These are phyloP conservation scores for Montifringilla adamsi DNA, from an alignment of 2,113 vertebrate genomes.

Conservation along the genomic window DNA sequence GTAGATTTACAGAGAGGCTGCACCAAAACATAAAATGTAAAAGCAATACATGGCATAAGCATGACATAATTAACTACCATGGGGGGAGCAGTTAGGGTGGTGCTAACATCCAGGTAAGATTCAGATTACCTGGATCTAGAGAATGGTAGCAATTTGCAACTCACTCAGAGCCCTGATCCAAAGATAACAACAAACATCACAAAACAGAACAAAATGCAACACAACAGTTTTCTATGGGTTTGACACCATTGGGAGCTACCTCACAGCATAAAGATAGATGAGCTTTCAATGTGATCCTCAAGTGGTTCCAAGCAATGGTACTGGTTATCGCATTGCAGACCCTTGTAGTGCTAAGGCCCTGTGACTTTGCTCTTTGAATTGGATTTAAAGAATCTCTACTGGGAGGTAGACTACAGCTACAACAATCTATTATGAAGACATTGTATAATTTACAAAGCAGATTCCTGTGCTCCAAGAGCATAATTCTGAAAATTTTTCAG, in stretches of 20 bases:
- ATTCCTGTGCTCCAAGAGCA: not conserved
- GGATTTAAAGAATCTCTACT: not conserved
- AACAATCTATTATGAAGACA: not conserved
- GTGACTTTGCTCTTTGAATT: not conserved
- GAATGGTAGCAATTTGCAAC: not conserved
- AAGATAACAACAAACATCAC: not conserved
- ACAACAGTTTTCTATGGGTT: not conserved
- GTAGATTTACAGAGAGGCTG: not conserved
- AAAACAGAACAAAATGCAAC: not conserved
- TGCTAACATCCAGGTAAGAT: not conserved
- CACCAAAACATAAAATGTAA: not conserved
- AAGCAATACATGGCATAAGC: not conserved
- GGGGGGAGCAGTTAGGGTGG: not conserved
- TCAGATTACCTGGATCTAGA: not conserved
- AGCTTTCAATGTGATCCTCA: fast-evolving
- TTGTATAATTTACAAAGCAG: not conserved
- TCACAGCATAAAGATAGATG: not conserved
- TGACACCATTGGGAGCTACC: not conserved
- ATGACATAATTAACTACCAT: not conserved
- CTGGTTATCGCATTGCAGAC: not conserved
- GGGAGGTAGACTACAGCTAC: not conserved
- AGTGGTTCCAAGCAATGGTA: not conserved
- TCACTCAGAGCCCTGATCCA: not conserved
- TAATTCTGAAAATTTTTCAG: not conserved
- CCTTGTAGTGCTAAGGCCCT: not conserved